Evolutionary conservation across 2,797 vertebrate genomes (phyloP), one percentile per base, ranked within the genome.

Genomic region (Falco cherrug): DNA sequence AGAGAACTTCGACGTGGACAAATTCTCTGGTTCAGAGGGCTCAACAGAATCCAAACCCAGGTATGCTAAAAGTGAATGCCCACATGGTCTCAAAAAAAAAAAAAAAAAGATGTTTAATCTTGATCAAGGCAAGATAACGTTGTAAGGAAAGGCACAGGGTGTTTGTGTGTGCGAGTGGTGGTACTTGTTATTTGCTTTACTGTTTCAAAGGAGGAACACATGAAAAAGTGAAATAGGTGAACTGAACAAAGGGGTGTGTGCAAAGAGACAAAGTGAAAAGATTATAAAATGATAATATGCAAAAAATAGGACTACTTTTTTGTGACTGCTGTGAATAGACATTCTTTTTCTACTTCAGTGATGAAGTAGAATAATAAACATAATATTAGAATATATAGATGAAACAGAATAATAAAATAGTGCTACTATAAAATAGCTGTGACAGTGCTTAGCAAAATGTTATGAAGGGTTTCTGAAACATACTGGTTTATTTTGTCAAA

Each of bases 31-130:
- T 99, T 99, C 98, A 98, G 99, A 89, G 99, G 99, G 29, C 99
- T 99, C 77, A 99, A 99, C 95, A 98, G 99, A 96, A 99, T 99
- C 95, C 99, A 99, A 97, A 99, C 99, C 59, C 99, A 99, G 99
- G 99, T 99, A 98, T 97, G 98, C 53, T 75, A 35, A 51, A 89
- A 59, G 26, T 4, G 48, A 93, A 67, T 11, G 9, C 8, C 51
- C 57, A 13, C 47, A 81, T 3, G 13, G 35, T 31, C 35, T 81
- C 16, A 16, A 53, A 51, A 33, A 59, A 47, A 65, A 68, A 13
- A 31, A 51, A 17, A 25, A 35, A 35, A 35, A 35, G 60, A 41
- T 8, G 21, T 6, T 81, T 54, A 2, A 22, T 73, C 61, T 75
- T 63, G 48, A 13, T 71, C 29, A 53, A 77, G 37, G 33, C 69